These are phyloP conservation scores for Ooceraea biroi DNA, from an alignment of 1,140 invertebrate species.

Conservation along the genomic window DNA sequence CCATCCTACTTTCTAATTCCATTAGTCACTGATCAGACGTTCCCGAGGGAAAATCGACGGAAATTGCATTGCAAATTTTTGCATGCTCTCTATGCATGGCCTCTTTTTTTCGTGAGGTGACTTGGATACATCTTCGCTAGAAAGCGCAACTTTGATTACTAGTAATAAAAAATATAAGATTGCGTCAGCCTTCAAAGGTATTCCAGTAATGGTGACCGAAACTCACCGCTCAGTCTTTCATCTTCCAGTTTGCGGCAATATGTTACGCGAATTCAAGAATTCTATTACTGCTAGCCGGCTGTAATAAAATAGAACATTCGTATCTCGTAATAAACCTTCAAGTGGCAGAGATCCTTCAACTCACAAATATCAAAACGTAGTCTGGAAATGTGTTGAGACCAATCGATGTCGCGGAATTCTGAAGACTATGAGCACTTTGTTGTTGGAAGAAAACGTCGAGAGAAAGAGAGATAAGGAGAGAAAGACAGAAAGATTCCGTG, in stretches of 20 bases:
- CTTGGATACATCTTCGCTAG: no score
- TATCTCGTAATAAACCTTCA: conserved; percentile 81
- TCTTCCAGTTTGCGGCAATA: conserved; percentile 67
- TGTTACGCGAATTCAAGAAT: conserved; percentile 78
- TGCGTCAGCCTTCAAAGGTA: conserved; percentile 50
- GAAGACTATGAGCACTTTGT: conserved; percentile 18
- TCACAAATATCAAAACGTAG: conserved; percentile 72
- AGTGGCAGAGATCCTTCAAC: conserved; percentile 66
- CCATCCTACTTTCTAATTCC: not conserved
- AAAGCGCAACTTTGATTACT: conserved; percentile 38
- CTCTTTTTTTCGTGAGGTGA: not conserved
- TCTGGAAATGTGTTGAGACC: conserved; percentile 77
- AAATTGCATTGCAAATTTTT: not conserved
- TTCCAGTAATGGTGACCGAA: conserved; percentile 72
- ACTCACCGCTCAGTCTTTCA: conserved; percentile 61
- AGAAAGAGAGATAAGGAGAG: not conserved
- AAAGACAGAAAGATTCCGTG: not conserved
- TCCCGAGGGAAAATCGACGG: not conserved
- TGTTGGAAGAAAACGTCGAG: conserved; percentile 1
- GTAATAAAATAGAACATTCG: conserved; percentile 85
- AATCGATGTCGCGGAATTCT: conserved; percentile 70
- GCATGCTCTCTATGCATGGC: not conserved
- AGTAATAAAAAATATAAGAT: conserved; percentile 33
- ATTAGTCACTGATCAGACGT: not conserved
- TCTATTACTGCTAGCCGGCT: conserved; percentile 78